Evolutionary conservation across 2,888 invertebrate genomes (phyloP).

Genomic region (Scaptomyza reducta): DNA sequence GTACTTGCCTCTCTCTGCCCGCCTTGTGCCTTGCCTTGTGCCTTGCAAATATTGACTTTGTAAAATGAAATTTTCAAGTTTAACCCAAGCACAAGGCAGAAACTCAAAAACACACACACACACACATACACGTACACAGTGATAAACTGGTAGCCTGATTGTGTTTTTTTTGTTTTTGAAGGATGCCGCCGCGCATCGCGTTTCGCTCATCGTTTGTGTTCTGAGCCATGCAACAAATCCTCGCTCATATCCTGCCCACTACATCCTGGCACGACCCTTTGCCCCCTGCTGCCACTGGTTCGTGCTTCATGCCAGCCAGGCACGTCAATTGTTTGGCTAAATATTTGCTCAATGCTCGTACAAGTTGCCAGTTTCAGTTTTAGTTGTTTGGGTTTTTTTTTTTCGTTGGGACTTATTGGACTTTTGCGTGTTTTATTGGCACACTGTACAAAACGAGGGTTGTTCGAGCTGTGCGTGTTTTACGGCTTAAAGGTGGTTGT

Average conservation of each 20-base stretch:
- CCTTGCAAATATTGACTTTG: slow-evolving; percentile 79
- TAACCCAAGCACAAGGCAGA: slow-evolving; percentile 70
- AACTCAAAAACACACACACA: not conserved
- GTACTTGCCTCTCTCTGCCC: slow-evolving; percentile 31
- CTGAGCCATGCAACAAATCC: slow-evolving; percentile 66
- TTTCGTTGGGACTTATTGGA: slow-evolving; percentile 13
- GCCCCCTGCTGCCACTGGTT: not conserved
- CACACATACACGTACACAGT: slow-evolving; percentile 16
- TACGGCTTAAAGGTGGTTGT: slow-evolving; percentile 10
- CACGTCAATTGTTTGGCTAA: slow-evolving; percentile 77
- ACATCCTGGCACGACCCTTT: slow-evolving; percentile 1
- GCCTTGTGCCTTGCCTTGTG: slow-evolving; percentile 17
- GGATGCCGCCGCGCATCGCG: slow-evolving; percentile 53
- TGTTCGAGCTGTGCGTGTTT: slow-evolving; percentile 20
- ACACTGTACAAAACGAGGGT: slow-evolving; percentile 47
- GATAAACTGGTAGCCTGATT: slow-evolving; percentile 44
- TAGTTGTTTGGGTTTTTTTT: slow-evolving; percentile 9
- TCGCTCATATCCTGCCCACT: slow-evolving; percentile 70
- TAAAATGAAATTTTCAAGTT: slow-evolving; percentile 81
- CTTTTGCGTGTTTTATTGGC: slow-evolving; percentile 19
- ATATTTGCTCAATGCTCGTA: slow-evolving; percentile 73
- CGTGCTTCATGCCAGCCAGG: slow-evolving; percentile 46
- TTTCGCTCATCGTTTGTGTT: slow-evolving; percentile 42
- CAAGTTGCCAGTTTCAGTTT: slow-evolving; percentile 75
- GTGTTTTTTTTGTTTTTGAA: slow-evolving; percentile 56